These are phyloP conservation scores for Dysidea cf. avara DNA, from an alignment of 37 sponge, comb jelly and placozoan genomes.

Conservation along the genomic window DNA sequence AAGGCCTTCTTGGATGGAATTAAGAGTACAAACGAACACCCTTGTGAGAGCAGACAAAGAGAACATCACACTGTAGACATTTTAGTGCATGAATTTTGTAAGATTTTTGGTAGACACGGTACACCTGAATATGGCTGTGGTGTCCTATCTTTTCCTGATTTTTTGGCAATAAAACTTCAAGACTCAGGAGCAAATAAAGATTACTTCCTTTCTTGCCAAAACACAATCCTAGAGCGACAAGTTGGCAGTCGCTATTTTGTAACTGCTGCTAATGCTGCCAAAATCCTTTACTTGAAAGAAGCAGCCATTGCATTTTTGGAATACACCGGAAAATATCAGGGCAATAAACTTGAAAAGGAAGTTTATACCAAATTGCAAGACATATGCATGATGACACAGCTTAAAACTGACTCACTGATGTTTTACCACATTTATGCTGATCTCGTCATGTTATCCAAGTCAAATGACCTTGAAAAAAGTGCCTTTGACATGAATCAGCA, in stretches of 20 bases:
- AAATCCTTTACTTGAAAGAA: slow-evolving; percentile 14
- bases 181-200: background rate
- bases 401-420: slow-evolving; percentile 38
- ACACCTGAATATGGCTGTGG: slow-evolving; percentile 28
- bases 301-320: slow-evolving; percentile 4
- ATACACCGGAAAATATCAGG: background rate
- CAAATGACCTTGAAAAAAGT: slow-evolving; percentile 25
- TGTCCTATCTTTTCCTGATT: slow-evolving; percentile 24
- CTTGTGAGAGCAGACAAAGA: background rate
- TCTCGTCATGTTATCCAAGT: slow-evolving; percentile 37
- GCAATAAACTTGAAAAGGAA: background rate
- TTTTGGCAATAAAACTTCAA: slow-evolving; percentile 13
- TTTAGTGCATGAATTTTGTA: slow-evolving; percentile 39
- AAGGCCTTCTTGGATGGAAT: slow-evolving; percentile 15
- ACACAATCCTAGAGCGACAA: slow-evolving; percentile 15
- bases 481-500: slow-evolving; percentile 34
- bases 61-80: slow-evolving; percentile 13
- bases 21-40: background rate
- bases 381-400: background rate
- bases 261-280: slow-evolving; percentile 28
- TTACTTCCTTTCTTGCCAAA: background rate
- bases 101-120: slow-evolving; percentile 27
- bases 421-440: slow-evolving; percentile 46
- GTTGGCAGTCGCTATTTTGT: slow-evolving; percentile 41
- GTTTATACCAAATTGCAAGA: slow-evolving; percentile 23